These are phyloP conservation scores for Theonella swinhoei DNA, from an alignment of 37 sponge, comb jelly and placozoan species.

Conservation along the genomic window DNA sequence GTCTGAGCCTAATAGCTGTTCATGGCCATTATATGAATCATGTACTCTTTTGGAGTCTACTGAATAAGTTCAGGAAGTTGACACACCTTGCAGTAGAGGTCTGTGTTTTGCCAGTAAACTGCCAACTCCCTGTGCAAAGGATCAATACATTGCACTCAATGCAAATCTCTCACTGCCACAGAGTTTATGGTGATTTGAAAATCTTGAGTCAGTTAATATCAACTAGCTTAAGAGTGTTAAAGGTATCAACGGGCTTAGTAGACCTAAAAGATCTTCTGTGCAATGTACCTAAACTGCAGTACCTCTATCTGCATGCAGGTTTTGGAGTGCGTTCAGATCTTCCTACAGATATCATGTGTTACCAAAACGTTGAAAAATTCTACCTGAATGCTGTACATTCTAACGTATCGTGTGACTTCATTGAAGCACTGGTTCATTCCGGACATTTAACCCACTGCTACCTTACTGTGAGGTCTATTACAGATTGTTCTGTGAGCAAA, in stretches of 20 bases:
- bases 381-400: background rate
- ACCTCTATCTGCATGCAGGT: background rate
- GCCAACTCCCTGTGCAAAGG: background rate
- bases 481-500: background rate
- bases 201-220: background rate
- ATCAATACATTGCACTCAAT: background rate
- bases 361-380: background rate
- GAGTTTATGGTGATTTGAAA: background rate
- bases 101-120: background rate
- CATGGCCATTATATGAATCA: background rate
- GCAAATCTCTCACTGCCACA: background rate
- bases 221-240: background rate
- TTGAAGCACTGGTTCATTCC: background rate
- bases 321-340: background rate
- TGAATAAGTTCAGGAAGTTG: background rate
- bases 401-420: background rate
- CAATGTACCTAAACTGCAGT: background rate
- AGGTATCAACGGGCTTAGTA: background rate
- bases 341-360: background rate
- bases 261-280: background rate
- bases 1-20: background rate
- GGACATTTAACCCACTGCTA: background rate
- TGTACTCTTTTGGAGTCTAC: background rate
- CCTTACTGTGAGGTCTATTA: background rate
- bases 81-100: background rate